Conservation (phyloP, 2,888 invertebrate genomes). For the Drosophila atripex region DNA sequence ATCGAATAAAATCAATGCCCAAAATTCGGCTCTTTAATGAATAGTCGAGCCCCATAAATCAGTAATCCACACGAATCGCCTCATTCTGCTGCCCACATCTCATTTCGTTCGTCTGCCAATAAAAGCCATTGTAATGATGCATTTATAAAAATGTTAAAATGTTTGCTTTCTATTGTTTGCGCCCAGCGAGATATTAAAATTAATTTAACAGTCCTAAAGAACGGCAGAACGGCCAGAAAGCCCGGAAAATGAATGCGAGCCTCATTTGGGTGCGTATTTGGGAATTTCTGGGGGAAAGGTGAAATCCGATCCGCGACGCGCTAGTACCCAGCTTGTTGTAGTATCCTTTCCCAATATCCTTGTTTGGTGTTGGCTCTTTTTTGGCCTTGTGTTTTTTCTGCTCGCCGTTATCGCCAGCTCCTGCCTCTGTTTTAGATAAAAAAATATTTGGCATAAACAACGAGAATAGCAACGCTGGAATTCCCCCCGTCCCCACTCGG, state of each 20-base stretch:
- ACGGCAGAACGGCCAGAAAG: conserved; percentile 5
- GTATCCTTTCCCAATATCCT: conserved; percentile 28
- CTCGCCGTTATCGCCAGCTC: conserved; percentile 9
- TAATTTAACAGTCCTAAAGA: conserved; percentile 33
- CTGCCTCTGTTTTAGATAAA: conserved; percentile 41
- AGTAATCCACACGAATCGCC: conserved; percentile 69
- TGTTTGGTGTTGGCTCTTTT: conserved; percentile 9
- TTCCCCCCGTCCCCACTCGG: conserved; percentile 15
- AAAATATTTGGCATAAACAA: conserved; percentile 38
- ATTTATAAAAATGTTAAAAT: conserved; percentile 72
- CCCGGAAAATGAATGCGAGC: conserved; percentile 16
- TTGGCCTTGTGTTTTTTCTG: conserved; percentile 3
- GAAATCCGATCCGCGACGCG: conserved; percentile 28
- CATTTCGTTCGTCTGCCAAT: conserved; percentile 53
- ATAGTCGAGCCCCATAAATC: conserved; percentile 67
- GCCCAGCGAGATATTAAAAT: conserved; percentile 67
- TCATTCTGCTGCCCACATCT: conserved; percentile 48
- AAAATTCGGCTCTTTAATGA: conserved; percentile 62
- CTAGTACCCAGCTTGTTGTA: conserved; percentile 17
- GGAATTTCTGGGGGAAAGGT: background rate
- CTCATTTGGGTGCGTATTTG: conserved; percentile 7
- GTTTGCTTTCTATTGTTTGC: conserved; percentile 47
- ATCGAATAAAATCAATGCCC: conserved; percentile 72
- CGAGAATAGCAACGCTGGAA: conserved; percentile 25
- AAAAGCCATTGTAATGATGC: conserved; percentile 70